A percentile compares a stretch with the other conserved stretches of the same genome.
phyloP scores from a whole-genome alignment of 2,113 vertebrate genomes.

The Ceuthmochares aereus region DNA sequence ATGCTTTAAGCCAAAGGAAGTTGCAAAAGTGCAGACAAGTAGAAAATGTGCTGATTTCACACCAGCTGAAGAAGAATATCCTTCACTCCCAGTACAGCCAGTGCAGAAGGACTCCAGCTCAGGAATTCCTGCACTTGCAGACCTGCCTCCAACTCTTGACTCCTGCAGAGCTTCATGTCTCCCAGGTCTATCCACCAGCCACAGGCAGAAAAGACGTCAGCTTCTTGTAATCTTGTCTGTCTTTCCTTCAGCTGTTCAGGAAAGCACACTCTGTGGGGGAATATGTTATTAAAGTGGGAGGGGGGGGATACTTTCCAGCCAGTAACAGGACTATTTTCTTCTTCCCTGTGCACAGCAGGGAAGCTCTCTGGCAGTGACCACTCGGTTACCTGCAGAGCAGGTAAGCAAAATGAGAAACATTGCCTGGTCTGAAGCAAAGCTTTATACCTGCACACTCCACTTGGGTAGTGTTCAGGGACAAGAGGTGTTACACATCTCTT shows the following conservation, averaged over 20 bases:
- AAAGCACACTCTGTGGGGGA: accelerated
- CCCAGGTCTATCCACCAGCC: background rate
- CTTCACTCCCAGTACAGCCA: background rate
- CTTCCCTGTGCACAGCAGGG: background rate
- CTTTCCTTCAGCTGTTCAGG: background rate
- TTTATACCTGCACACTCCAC: background rate
- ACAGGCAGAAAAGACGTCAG: background rate
- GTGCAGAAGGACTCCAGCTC: background rate
- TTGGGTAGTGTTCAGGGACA: background rate
- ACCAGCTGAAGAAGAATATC: background rate
- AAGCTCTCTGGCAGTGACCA: background rate
- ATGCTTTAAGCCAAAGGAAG: background rate
- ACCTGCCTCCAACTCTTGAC: background rate
- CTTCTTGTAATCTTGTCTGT: background rate
- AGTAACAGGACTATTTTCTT: background rate
- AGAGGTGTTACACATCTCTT: background rate
- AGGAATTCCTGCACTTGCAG: background rate
- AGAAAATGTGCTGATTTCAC: background rate
- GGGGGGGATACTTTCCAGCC: background rate
- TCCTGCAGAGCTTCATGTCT: background rate
- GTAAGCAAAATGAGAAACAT: background rate
- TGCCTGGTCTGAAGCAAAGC: background rate
- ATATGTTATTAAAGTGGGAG: background rate
- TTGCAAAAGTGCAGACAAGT: background rate
- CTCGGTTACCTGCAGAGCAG: background rate